These are phyloP conservation scores for Argynnis bischoffii DNA, from an alignment of 2,888 invertebrate genomes.

Conservation along the genomic window DNA sequence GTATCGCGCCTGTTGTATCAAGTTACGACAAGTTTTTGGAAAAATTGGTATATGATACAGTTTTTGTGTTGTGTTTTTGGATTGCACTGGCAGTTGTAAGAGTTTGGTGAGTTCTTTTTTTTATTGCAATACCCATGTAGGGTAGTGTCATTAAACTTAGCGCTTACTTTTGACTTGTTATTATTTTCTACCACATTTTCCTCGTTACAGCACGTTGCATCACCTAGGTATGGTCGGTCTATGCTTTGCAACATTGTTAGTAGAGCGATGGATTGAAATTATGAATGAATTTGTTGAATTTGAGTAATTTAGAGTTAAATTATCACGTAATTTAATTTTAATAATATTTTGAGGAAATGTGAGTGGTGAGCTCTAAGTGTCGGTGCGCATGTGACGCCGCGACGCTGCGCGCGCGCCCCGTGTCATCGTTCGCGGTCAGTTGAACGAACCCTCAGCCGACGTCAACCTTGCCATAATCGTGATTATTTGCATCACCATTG, in stretches of 20 bases:
- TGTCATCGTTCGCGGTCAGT: slow-evolving; percentile 82
- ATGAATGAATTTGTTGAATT: too few species aligned
- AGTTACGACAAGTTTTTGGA: slow-evolving; percentile 72
- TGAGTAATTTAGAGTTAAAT: too few species aligned
- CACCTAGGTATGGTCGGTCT: slow-evolving; percentile 25
- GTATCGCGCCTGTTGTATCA: slow-evolving; percentile 65
- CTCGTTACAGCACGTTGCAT: slow-evolving; percentile 41
- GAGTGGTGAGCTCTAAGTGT: slow-evolving; percentile 46
- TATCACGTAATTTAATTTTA: neutral
- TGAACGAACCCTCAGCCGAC: slow-evolving; percentile 80
- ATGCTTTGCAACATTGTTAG: slow-evolving; percentile 1
- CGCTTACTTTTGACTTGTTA: slow-evolving; percentile 15
- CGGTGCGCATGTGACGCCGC: slow-evolving; percentile 55
- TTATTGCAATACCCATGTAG: slow-evolving; percentile 24
- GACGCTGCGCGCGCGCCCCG: slow-evolving; percentile 71
- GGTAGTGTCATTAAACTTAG: slow-evolving; percentile 33
- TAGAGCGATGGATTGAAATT: neutral
- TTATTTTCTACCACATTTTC: slow-evolving; percentile 34
- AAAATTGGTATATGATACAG: slow-evolving; percentile 46
- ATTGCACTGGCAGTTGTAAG: slow-evolving; percentile 64
- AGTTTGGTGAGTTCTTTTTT: slow-evolving; percentile 60
- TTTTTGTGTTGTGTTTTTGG: slow-evolving; percentile 65
- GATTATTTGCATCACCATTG: slow-evolving; percentile 80
- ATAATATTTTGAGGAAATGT: slow-evolving; percentile 24
- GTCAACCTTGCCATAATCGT: slow-evolving; percentile 82